Conservation (phyloP, 2,888 invertebrate species). For the Zele albiditarsus region DNA sequence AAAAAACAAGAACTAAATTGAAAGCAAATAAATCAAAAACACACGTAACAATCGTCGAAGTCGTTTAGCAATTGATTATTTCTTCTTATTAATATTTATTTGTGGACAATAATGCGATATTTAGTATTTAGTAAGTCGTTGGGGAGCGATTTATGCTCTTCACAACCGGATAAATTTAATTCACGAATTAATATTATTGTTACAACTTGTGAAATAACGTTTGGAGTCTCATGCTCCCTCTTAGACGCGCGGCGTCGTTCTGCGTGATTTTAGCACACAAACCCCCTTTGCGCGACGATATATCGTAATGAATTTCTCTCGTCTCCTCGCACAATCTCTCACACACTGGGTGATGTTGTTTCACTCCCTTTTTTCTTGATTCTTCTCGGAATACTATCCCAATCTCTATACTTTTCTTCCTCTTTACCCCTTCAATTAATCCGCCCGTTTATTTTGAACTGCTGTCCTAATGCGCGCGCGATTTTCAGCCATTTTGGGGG, state of each 20-base stretch:
- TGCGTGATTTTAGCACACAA: conserved; percentile 48
- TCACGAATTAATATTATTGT: background rate
- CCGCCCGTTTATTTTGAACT: conserved; percentile 71
- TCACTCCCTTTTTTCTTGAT: background rate
- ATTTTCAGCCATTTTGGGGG: conserved; percentile 72
- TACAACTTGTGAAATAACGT: conserved; percentile 6
- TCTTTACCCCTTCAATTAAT: conserved; percentile 66
- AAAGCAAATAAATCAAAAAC: background rate
- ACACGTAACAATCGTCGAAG: background rate
- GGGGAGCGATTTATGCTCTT: background rate
- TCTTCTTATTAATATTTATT: background rate
- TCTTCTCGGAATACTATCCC: conserved; percentile 46
- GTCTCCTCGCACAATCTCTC: conserved; percentile 5
- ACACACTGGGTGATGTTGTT: conserved; percentile 27
- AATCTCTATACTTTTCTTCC: background rate
- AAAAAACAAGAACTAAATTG: conserved; percentile 2
- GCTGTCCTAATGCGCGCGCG: conserved; percentile 65
- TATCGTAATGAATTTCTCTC: conserved; percentile 5
- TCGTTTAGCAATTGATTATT: background rate
- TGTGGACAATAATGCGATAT: background rate
- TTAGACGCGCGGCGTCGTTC: conserved; percentile 59
- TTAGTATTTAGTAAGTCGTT: background rate
- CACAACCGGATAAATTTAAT: conserved; percentile 5
- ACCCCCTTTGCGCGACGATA: conserved; percentile 12
- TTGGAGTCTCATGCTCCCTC: conserved; percentile 56